Evolutionary conservation across 2,888 invertebrate species (phyloP), one percentile per base, ranked within the genome.

Genomic region (Teleogryllus oceanicus): DNA sequence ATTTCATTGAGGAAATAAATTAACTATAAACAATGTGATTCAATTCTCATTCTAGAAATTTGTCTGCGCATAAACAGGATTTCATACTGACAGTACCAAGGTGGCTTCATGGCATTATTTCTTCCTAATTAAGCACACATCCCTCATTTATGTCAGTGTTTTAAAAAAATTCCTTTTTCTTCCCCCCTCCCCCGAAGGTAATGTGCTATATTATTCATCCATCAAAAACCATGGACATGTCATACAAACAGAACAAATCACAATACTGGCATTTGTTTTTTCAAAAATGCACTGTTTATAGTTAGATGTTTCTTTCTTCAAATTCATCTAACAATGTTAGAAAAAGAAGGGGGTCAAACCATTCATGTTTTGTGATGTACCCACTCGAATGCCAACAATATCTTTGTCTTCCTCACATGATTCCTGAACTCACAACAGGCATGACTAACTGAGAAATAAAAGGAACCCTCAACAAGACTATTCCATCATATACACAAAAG

Each of bases 361-460:
- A 62, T 62, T 62, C 62, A 62, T 62, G 62, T 62, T 62, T 62
- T 62, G 62, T 62, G 62, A 62, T 62, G 62, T 62, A 62, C n/a
- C 62, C 62, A 62, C n/a, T 62, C 62, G 62, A 62, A 62, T 62
- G 62, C 62, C 62, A 62, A 62, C 62, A 62, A 18, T 18, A 18
- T 18, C 62, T 4, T 37, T 49, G 11, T 16, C 16, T 21, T 74
- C 78, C 24, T 62, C 37, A 78, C 24, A 51, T 78, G 50, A 62
- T 62, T 18, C 62, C 13, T 62, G 13, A 37, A 37, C 37, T 62
- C 24, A 37, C 37, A 78, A 24, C 24, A 50, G 78, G 12, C 78
- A 78, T 24, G 74, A 62, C 62, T 78, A 21, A 78, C 62, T 74
- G 51, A 13, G 74, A 37, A 37, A 50, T 78, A 18, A 21, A 78